Evolutionary conservation across 1,140 invertebrate genomes (phyloP).

Genomic region (Saxidomus purpurata): DNA sequence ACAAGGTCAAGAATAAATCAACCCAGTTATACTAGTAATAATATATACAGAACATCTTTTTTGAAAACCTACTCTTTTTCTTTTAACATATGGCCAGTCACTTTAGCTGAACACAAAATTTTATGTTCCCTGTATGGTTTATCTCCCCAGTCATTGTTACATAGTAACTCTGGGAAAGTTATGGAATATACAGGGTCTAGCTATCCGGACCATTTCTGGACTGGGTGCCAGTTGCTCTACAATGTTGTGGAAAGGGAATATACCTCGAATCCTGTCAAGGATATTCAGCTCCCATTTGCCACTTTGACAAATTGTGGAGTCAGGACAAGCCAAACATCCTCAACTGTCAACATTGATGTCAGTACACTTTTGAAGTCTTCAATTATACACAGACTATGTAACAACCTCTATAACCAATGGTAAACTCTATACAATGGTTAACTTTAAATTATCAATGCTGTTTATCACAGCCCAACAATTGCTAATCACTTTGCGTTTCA

Average conservation of each 20-base stretch:
- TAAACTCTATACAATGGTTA: no score
- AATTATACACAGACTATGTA: no score
- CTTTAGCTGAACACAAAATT: no score
- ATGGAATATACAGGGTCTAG: constrained; percentile 69
- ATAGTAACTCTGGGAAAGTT: constrained; percentile 64
- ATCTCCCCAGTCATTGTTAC: constrained; percentile 62
- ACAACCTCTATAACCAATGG: no score
- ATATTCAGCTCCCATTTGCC: constrained; percentile 63
- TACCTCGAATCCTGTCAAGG: constrained; percentile 51
- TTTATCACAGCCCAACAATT: no score
- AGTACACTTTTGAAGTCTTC: no score
- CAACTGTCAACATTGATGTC: constrained; percentile 60
- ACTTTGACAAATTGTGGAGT: constrained; percentile 41
- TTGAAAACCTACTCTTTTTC: neutral
- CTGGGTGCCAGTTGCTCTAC: constrained; percentile 48
- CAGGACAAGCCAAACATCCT: constrained; percentile 36
- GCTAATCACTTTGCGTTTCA: no score
- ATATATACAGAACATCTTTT: neutral
- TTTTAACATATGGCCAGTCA: no score
- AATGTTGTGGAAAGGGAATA: constrained; percentile 68
- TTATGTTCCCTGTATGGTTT: constrained; percentile 64
- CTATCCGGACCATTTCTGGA: constrained; percentile 11
- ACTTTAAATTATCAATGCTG: no score
- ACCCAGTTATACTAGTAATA: neutral
- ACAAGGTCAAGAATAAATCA: no score